Percentiles rank a stretch among this genome's conserved stretches.
Conservation (phyloP, 2,113 vertebrate species). For the Oreotrochilus melanogaster region DNA sequence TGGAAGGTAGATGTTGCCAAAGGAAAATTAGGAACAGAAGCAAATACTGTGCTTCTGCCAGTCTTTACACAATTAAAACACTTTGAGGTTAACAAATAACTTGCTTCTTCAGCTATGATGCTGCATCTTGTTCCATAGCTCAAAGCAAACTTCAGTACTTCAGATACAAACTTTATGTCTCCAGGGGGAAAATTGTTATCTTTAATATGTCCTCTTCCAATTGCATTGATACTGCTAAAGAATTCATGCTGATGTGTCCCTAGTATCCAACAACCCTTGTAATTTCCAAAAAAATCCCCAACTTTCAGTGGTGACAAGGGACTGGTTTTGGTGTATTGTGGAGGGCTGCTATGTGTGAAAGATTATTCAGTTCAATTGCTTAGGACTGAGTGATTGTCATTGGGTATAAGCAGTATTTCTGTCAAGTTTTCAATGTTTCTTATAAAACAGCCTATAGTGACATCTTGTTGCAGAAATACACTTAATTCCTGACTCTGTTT, state of each 20-base stretch:
- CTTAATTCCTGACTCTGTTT: not conserved
- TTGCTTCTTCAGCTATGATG: not conserved
- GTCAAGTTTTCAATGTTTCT: constrained; percentile 41
- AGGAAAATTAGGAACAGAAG: not conserved
- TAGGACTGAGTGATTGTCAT: constrained; percentile 52
- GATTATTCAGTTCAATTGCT: constrained; percentile 39
- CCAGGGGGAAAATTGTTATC: not conserved
- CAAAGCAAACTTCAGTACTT: not conserved
- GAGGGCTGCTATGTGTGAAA: constrained; percentile 37
- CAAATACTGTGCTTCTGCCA: not conserved
- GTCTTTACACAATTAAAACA: not conserved
- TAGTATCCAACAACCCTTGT: not conserved
- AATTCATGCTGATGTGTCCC: not conserved
- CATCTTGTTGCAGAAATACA: constrained; percentile 6
- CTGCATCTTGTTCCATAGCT: not conserved
- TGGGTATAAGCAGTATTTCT: constrained; percentile 46
- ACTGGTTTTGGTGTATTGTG: constrained; percentile 17
- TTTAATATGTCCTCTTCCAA: not conserved
- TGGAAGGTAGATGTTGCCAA: not conserved
- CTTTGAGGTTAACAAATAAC: not conserved
- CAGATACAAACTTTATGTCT: not conserved
- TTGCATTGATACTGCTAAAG: not conserved
- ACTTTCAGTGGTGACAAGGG: not conserved
- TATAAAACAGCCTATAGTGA: constrained; percentile 31
- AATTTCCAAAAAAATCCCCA: not conserved